These are phyloP conservation scores for Tetragnatha versicolor DNA, from an alignment of 1,140 invertebrate genomes.

Conservation along the genomic window DNA sequence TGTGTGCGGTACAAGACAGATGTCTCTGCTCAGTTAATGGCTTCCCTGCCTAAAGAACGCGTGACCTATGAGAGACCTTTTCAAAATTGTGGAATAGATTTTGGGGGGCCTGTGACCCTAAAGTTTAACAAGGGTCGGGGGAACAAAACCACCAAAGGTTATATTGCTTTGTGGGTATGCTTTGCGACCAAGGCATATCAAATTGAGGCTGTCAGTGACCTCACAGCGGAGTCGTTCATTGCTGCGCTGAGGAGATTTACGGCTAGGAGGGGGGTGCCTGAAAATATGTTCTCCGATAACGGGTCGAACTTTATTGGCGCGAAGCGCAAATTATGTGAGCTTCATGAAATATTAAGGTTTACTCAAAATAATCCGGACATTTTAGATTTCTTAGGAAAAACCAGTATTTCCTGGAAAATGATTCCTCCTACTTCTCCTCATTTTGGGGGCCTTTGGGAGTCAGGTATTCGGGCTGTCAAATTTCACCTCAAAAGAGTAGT, in stretches of 20 bases:
- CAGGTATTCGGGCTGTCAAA: background rate
- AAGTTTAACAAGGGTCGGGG: constrained; percentile 4
- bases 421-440: constrained; percentile 14
- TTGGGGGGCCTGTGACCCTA: background rate
- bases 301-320: too few species aligned
- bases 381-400: background rate
- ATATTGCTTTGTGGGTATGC: constrained; percentile 15
- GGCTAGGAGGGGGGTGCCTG: background rate
- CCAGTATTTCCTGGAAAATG: constrained; percentile 2
- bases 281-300: constrained; percentile 30
- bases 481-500: background rate
- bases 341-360: background rate
- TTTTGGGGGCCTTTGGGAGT: constrained; percentile 5
- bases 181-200: constrained; percentile 16
- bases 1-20: background rate
- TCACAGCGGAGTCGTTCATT: constrained; percentile 24
- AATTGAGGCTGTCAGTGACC: constrained; percentile 17
- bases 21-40: constrained; percentile 23
- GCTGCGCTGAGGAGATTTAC: constrained; percentile 26
- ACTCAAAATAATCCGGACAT: background rate
- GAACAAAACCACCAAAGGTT: background rate
- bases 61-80: constrained; percentile 20
- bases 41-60: background rate
- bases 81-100: background rate
- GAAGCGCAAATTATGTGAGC: too few species aligned